Conservation (phyloP, 2,888 invertebrate species). For the Ceraclea dissimilis region DNA sequence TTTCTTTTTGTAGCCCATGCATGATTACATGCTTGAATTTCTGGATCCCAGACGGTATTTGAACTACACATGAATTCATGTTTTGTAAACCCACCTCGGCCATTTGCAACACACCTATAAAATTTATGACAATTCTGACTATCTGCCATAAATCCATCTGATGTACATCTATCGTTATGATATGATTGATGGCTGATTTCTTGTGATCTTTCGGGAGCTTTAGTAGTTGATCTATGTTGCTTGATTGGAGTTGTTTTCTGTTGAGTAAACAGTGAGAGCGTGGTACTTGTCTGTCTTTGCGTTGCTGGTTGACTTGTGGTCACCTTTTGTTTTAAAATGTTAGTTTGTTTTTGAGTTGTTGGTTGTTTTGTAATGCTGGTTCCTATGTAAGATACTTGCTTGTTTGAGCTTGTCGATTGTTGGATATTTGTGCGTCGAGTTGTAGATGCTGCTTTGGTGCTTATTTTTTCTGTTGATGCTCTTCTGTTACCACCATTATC, state of each 20-base stretch:
- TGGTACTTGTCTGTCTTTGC: background rate
- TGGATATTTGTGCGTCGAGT: slow-evolving; percentile 1
- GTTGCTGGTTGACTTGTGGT: slow-evolving; percentile 3
- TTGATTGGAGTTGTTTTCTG: slow-evolving; percentile 1
- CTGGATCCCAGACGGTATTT: slow-evolving; percentile 55
- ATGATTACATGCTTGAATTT: slow-evolving; percentile 51
- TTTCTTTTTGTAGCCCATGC: slow-evolving; percentile 41
- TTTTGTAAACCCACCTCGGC: slow-evolving; percentile 38
- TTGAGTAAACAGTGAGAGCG: background rate
- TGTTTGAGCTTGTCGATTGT: background rate
- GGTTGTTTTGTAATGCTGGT: slow-evolving; percentile 22
- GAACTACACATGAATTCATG: slow-evolving; percentile 51
- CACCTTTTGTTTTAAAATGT: background rate
- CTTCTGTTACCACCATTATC: slow-evolving; percentile 29
- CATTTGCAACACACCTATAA: slow-evolving; percentile 55
- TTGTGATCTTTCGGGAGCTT: background rate
- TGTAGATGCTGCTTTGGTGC: slow-evolving; percentile 25
- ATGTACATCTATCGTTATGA: slow-evolving; percentile 33
- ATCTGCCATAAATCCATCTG: slow-evolving; percentile 56
- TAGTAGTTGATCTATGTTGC: slow-evolving; percentile 2
- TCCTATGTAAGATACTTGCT: background rate
- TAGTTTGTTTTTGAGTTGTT: slow-evolving; percentile 3
- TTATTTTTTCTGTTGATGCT: slow-evolving; percentile 21
- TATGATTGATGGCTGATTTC: slow-evolving; percentile 1
- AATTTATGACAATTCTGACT: slow-evolving; percentile 56